Percentiles rank a stretch among this genome's conserved stretches.
Evolutionary conservation across 2,888 invertebrate genomes (phyloP).

Genomic region (Fabriciana adippe): DNA sequence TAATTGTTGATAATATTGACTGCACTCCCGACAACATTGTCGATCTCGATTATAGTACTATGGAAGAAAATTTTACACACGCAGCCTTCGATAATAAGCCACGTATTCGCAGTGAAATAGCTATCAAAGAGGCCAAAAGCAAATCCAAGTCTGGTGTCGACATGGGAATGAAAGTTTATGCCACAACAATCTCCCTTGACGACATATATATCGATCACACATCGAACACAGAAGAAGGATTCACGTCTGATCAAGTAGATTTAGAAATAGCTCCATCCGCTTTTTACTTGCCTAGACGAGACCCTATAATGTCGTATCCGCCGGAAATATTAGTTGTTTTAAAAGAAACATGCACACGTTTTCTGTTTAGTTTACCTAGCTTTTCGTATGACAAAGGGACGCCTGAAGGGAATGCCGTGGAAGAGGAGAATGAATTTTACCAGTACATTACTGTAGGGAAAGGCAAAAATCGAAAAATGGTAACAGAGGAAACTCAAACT

Average conservation of each 20-base stretch:
- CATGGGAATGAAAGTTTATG: slow-evolving; percentile 67
- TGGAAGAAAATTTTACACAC: slow-evolving; percentile 62
- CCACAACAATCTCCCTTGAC: slow-evolving; percentile 77
- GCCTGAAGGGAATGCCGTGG: slow-evolving; percentile 80
- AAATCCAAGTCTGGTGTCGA: slow-evolving; percentile 50
- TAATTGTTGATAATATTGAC: slow-evolving; percentile 55
- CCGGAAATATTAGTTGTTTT: slow-evolving; percentile 84
- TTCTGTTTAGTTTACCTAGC: slow-evolving; percentile 85
- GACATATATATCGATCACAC: slow-evolving; percentile 78
- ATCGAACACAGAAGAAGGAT: slow-evolving; percentile 67
- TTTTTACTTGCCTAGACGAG: slow-evolving; percentile 63
- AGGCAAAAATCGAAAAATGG: slow-evolving; percentile 85
- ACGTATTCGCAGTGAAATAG: slow-evolving; percentile 53
- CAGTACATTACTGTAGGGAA: slow-evolving; percentile 85
- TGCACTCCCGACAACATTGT: slow-evolving; percentile 65
- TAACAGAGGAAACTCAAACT: slow-evolving; percentile 88
- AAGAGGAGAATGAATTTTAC: slow-evolving; percentile 85
- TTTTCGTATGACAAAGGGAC: slow-evolving; percentile 83
- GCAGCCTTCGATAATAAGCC: slow-evolving; percentile 63
- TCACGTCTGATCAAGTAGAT: slow-evolving; percentile 49
- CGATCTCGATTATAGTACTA: slow-evolving; percentile 55
- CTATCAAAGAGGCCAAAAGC: slow-evolving; percentile 49
- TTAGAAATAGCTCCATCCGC: slow-evolving; percentile 69
- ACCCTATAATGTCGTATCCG: slow-evolving; percentile 69
- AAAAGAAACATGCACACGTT: slow-evolving; percentile 85